Evolutionary conservation across 2,888 invertebrate species (phyloP), one percentile per base, ranked within the genome.

Genomic region (Dryomyza anilis): DNA sequence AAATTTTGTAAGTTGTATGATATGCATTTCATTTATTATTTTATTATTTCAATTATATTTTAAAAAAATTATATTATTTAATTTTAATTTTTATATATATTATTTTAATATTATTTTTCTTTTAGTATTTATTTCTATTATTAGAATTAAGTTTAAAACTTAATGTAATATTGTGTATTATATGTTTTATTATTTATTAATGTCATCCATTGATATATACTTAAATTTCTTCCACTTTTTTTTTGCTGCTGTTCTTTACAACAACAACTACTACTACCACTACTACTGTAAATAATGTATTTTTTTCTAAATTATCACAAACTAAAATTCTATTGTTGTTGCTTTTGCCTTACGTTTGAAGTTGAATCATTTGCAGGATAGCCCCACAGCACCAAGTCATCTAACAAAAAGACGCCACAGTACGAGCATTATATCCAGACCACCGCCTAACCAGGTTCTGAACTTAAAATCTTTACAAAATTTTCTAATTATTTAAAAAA

Each of bases 331-430:
- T 61, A 63, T 62, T 60, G 23, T 69, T 67, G 64, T 67, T 69
- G 69, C 69, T 73, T 71, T 73, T 69, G 74, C 71, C 70, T 73
- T 74, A 71, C 71, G 74, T 74, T 73, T 70, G 72, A 70, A 68
- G 70, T 71, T 61, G 61, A 72, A 71, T 74, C 73, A 73, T 75
- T 81, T 83, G 69, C 83, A 86, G 86, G 86, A 86, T 84, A 87
- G 86, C 83, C 86, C 86, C 75, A 85, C 86, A 80, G 83, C 85
- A 81, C 84, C 81, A 79, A 81, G 88, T 81, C 88, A 88, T 83
- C 87, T 90, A 84, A 90, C 90, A 76, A 87, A 88, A 83, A 88
- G 91, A 80, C 87, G 91, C 75, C 90, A 91, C 87, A 91, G 91
- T 85, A 90, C 91, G 81, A 84, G 83, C 79, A 83, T 82, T 75